phyloP scores from a whole-genome alignment of 2,113 vertebrate genomes.

The Alligator sinensis region DNA sequence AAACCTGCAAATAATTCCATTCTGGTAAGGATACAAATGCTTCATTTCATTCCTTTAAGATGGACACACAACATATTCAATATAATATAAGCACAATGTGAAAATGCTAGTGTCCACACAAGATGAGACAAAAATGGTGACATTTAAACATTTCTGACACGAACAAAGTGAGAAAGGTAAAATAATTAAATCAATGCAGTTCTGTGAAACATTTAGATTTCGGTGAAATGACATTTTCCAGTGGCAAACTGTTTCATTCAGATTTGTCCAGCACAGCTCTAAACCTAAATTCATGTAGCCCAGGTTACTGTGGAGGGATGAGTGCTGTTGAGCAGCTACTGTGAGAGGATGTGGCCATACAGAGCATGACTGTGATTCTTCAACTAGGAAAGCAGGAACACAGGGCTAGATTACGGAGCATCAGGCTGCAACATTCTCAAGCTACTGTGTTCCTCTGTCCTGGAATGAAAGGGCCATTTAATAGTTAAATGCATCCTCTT shows the following conservation, averaged over 20 bases:
- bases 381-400: not conserved
- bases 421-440: not conserved
- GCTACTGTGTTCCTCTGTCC: not conserved
- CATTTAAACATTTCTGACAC: conserved; percentile 46
- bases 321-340: not conserved
- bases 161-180: conserved; percentile 24
- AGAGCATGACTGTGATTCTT: not conserved
- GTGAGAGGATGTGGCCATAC: not conserved
- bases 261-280: too few species aligned
- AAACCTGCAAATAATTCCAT: conserved; percentile 26
- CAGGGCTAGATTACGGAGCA: not conserved
- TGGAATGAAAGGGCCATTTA: not conserved
- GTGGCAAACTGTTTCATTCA: conserved; percentile 2
- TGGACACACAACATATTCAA: not conserved
- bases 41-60: conserved; percentile 24
- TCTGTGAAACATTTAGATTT: not conserved
- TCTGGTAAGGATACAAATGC: conserved; percentile 23
- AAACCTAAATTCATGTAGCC: not conserved
- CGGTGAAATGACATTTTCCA: conserved; percentile 8
- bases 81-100: conserved; percentile 54
- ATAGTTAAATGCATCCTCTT: not conserved
- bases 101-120: conserved; percentile 60
- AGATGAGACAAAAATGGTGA: conserved; percentile 10
- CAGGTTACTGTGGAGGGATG: not conserved
- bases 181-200: conserved; percentile 17